Evolutionary conservation across 2,888 invertebrate species (phyloP), one percentile per base, ranked within the genome.

Genomic region (Microctonus aethiopoides): DNA sequence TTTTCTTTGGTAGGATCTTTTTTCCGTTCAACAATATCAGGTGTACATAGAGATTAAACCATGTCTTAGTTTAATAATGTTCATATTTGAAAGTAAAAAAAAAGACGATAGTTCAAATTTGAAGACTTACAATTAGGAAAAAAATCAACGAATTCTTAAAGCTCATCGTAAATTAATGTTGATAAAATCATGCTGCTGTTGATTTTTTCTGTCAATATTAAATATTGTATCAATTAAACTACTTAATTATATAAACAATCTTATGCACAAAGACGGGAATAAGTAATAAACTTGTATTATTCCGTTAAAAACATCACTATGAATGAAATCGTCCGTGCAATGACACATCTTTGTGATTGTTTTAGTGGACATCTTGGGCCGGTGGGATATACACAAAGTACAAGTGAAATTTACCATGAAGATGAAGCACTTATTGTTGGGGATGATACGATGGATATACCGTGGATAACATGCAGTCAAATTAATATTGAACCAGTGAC

Each of bases 301-400:
- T 46, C 46, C 46, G 39, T 39, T 36, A 13, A 11, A n/a, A n/a
- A 39, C n/a, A 39, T 22, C n/a, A n/a, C 95, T 71, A 98, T 98
- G 97, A 90, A 92, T 76, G 91, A 94, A 89, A 92, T 93, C 52
- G 94, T 94, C 32, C 89, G 91, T 79, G 91, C 93, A 76, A 95
- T 97, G 95, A 88, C 89, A 60, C 88, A 89, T 57, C 88, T 96
- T 34, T 91, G 92, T 77, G 89, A 91, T 80, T 92, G 93, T 81
- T 95, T 96, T 87, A 92, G 92, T 70, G 94, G 93, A 70, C 92
- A 92, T 36, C 69, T 79, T 62, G 91, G 92, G 76, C 92, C 95
- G 1, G 89, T 95, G 46, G 91, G 92, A 81, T 93, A 93, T 79
- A 88, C 88, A 11, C 80, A 64, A 63, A 62, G 67, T 68, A 70